Evolutionary conservation across 2,113 vertebrate species (phyloP), one percentile per base, ranked within the genome.

Genomic region (Cryptomyrus ogoouensis): DNA sequence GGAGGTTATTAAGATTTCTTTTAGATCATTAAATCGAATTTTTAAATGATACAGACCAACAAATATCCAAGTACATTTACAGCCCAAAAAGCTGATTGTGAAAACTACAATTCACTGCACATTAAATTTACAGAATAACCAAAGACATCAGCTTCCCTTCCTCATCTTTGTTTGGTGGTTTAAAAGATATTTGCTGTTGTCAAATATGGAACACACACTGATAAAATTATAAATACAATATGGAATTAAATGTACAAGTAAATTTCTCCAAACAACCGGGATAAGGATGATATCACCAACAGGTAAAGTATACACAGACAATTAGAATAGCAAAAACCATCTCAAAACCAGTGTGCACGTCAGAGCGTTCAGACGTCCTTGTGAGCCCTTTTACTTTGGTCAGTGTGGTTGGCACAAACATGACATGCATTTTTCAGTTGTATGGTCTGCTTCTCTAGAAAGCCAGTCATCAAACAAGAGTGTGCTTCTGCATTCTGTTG

Each of bases 361-460:
- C 44, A 35, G 3, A 85, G 35, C 50, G 9, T 62, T 39, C 66
- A 62, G 31, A 35, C 8, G 21, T 83, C 52, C 39, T 52, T 88
- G n/a, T 53, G 21, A 80, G 49, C 77, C 85, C 15, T 62, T 90
- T 80, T 49, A 80, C 70, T 66, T 46, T 58, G 39, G 70, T 83
- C 50, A 88, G 52, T 50, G 74, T 24, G 87, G 74, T 56, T 88
- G 52, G 80, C 42, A 88, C 52, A 83, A 88, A 90, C 17, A 53
- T 39, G 85, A 53, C 85, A 53, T 35, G 49, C 85, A 19, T 17
- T 53, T 35, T 53, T 19, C n/a, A 86, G 19, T 12, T 50, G 44
- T 86, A 27, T n/a, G 74, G 74, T 5, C 15, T 17, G 74, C 35
- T 80, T 80, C 74, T 80, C n/a, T 39, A 5, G 13, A 80, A 42